Conservation (phyloP, 2,113 vertebrate genomes). For the Sigmodon hispidus region DNA sequence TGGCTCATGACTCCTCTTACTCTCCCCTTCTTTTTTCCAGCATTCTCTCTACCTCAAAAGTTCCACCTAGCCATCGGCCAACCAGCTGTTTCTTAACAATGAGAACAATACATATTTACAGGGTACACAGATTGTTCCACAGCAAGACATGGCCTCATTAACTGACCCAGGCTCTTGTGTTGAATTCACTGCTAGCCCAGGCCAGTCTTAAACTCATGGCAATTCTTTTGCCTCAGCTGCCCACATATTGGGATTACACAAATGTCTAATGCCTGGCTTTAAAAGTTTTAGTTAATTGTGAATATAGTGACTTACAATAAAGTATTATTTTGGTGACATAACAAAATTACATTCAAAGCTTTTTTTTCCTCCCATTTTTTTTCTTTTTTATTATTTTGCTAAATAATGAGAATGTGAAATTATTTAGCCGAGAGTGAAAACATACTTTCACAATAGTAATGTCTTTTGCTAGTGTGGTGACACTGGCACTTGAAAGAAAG, state of each 20-base stretch:
- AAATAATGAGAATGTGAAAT: slow-evolving; percentile 27
- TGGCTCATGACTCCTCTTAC: background rate
- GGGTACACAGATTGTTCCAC: background rate
- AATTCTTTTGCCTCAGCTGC: background rate
- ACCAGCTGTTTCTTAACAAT: background rate
- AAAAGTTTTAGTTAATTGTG: slow-evolving; percentile 55
- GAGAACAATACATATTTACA: background rate
- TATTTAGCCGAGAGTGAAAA: slow-evolving; percentile 8
- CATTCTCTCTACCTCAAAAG: background rate
- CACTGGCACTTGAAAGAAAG: background rate
- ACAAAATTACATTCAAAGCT: slow-evolving; percentile 21
- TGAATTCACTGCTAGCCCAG: background rate
- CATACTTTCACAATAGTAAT: slow-evolving; percentile 37
- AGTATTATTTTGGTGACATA: slow-evolving; percentile 30
- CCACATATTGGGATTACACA: background rate
- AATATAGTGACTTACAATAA: slow-evolving; percentile 33
- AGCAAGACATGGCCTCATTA: background rate
- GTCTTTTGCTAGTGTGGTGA: background rate
- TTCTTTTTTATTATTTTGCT: background rate
- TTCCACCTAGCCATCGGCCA: background rate
- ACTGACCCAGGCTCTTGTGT: background rate
- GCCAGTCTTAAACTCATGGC: background rate
- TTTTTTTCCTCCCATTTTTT: background rate
- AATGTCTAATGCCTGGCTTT: background rate
- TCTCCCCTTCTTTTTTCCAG: background rate